Conservation (phyloP, 2,113 vertebrate genomes). For the Heteronetta atricapilla region DNA sequence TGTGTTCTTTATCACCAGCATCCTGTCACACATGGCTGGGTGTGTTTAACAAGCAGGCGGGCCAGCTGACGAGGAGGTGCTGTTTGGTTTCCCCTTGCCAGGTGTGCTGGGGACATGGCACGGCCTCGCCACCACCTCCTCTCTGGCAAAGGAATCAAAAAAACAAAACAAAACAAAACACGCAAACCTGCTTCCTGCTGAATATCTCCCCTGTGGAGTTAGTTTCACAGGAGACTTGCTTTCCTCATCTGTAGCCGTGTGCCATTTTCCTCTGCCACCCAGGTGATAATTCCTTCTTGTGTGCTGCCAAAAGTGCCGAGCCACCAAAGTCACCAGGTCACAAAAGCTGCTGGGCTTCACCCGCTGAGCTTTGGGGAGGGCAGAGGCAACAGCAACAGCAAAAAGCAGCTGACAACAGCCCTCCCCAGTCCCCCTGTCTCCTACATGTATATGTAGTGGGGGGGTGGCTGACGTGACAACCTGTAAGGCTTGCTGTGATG, state of each 20-base stretch:
- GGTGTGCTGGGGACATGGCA: background rate
- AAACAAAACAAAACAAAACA: background rate
- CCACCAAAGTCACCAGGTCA: background rate
- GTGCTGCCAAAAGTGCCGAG: background rate
- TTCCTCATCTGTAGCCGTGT: background rate
- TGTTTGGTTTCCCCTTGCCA: conserved; percentile 38
- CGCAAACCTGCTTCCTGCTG: background rate
- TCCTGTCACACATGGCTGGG: background rate
- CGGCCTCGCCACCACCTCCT: background rate
- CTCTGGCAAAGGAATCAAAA: background rate
- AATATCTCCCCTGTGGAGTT: background rate
- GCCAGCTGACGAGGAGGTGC: background rate
- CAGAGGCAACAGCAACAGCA: too few species aligned
- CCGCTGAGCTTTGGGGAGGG: too few species aligned
- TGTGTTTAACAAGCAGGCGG: conserved; percentile 63
- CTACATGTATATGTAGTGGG: background rate
- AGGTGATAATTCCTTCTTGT: background rate
- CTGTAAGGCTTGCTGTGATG: background rate
- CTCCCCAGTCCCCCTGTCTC: too few species aligned
- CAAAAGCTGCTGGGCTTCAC: too few species aligned
- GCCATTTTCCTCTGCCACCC: background rate
- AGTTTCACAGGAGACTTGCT: background rate
- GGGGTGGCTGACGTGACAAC: background rate
- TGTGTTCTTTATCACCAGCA: background rate
- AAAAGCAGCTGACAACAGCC: too few species aligned